These are phyloP conservation scores for Hipparchia sbordonii DNA, from an alignment of 2,888 invertebrate species.

Conservation along the genomic window DNA sequence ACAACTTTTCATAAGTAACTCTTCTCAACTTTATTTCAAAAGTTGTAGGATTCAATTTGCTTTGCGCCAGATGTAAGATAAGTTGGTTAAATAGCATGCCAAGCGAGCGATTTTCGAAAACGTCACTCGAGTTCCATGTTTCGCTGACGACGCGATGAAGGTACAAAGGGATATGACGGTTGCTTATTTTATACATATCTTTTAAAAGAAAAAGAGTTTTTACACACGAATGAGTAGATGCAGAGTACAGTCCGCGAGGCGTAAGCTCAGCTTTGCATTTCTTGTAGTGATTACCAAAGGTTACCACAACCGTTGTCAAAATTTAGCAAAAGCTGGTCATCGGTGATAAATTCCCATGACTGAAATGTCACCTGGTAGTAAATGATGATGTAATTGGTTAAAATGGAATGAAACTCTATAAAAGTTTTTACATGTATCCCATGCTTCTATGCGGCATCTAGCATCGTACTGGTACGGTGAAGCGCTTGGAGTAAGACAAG, in stretches of 20 bases:
- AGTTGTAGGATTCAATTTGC: slow-evolving; percentile 39
- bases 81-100: slow-evolving; percentile 37
- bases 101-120: slow-evolving; percentile 58
- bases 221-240: slow-evolving; percentile 16
- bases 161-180: slow-evolving; percentile 50
- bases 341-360: too few species aligned
- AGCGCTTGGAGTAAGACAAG: too few species aligned
- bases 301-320: too few species aligned
- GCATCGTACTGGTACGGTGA: too few species aligned
- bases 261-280: background rate
- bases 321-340: too few species aligned
- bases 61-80: slow-evolving; percentile 12
- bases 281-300: too few species aligned
- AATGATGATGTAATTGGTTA: too few species aligned
- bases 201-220: slow-evolving; percentile 18
- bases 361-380: too few species aligned
- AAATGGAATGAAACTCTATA: too few species aligned
- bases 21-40: slow-evolving; percentile 29
- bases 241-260: background rate
- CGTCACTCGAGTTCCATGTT: slow-evolving; percentile 49
- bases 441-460: too few species aligned
- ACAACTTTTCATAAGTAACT: slow-evolving; percentile 26
- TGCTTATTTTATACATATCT: slow-evolving; percentile 42
- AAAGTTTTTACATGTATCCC: too few species aligned
- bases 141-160: slow-evolving; percentile 50